Evolutionary conservation across 2,113 vertebrate species (phyloP), one percentile per base, ranked within the genome.

Genomic region (Panthera tigris): DNA sequence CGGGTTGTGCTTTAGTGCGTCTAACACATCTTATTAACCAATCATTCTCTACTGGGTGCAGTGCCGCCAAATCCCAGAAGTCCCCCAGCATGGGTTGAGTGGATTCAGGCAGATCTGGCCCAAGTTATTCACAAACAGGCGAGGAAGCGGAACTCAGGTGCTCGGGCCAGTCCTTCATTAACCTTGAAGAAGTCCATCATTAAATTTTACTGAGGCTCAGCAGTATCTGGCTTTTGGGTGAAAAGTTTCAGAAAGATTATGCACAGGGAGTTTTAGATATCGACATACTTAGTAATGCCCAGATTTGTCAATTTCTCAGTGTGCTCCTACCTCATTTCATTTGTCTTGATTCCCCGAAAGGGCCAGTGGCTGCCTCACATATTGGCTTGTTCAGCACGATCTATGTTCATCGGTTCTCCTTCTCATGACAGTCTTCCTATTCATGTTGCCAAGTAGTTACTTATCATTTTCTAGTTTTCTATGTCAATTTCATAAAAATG

Each of bases 221-320:
- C 94, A 96, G 93, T 94, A 96, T 96, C 92, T 85, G 63, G 87
- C 25, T 97, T 1, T 92, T 4, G 29, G 98, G 96, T 98, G 88
- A 92, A 88, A 98, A 97, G 98, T 97, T 98, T 96, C 83, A 82
- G 97, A 83, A 93, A 94, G 97, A 97, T 98, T 98, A 95, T 63
- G 25, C 94, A 91, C 71, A 97, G 84, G 45, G 97, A 98, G 97
- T 98, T 98, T 98, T 96, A 97, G 98, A 91, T 98, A 98, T 98
- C 89, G 98, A 97, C 98, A 97, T 92, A 94, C 96, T 94, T 74
- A 97, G 45, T 93, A 88, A 95, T 57, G 97, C 93, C 93, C 97
- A 94, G 91, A 97, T 98, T 97, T 76, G 36, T 98, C 98, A 95
- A 94, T 98, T 98, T 98, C 78, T 41, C 81, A 50, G 89, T 95